phyloP scores from a whole-genome alignment of 1,140 invertebrate species.

The Whitmania pigra region DNA sequence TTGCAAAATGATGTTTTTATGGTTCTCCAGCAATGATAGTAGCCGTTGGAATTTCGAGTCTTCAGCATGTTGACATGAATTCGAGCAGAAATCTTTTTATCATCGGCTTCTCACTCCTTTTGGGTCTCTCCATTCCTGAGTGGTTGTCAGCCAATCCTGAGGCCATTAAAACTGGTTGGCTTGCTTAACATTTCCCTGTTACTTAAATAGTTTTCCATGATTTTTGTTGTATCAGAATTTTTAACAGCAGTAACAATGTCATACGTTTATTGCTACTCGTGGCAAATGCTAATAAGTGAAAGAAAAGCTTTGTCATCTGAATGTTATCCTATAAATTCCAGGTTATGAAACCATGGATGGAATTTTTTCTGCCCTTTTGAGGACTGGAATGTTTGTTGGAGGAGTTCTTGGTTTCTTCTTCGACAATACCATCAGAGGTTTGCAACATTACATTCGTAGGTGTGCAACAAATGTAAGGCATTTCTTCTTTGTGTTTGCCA shows the following conservation, averaged over 20 bases:
- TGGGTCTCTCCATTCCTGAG: conserved; percentile 55
- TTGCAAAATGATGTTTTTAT: background rate
- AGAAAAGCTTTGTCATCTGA: too few species aligned
- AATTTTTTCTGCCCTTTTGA: conserved; percentile 26
- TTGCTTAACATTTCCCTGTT: background rate
- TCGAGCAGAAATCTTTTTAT: conserved; percentile 69
- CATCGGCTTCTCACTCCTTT: conserved; percentile 69
- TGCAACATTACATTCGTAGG: background rate
- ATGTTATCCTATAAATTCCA: background rate
- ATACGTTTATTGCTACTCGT: too few species aligned
- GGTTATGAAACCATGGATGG: conserved; percentile 17
- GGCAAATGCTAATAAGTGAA: too few species aligned
- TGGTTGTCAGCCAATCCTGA: conserved; percentile 16
- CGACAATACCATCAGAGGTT: conserved; percentile 36
- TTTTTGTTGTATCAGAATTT: too few species aligned
- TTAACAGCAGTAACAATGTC: too few species aligned
- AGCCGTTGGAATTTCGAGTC: conserved; percentile 52
- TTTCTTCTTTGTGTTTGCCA: background rate
- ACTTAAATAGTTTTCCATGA: too few species aligned
- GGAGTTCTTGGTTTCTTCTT: conserved; percentile 33
- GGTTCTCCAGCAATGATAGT: conserved; percentile 29
- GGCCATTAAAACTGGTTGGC: conserved; percentile 16
- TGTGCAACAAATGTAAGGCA: background rate
- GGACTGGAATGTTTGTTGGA: conserved; percentile 37
- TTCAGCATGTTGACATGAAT: conserved; percentile 68